Conservation (phyloP, 2,113 vertebrate genomes). For the Rhynchomys soricoides region DNA sequence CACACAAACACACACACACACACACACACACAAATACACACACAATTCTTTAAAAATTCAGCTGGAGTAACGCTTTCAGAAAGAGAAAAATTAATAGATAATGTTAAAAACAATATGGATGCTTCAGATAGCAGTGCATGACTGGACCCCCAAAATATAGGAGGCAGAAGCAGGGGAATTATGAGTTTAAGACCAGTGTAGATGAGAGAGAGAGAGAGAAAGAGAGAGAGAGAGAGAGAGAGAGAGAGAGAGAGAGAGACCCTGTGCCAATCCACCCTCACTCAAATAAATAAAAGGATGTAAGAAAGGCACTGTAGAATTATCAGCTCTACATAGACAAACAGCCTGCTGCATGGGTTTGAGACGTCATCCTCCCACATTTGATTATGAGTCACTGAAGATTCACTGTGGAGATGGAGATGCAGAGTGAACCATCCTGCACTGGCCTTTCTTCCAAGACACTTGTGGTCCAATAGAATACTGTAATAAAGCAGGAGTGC, state of each 20-base stretch:
- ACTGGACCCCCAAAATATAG: too few relatives aligned
- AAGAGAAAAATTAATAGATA: neutral
- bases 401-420: too few relatives aligned
- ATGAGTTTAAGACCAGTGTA: neutral
- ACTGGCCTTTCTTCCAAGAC: neutral
- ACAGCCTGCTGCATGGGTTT: neutral
- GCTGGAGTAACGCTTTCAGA: neutral
- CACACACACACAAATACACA: neutral
- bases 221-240: too few relatives aligned
- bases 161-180: neutral
- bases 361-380: neutral
- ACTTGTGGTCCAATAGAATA: too few relatives aligned
- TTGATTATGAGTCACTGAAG: neutral
- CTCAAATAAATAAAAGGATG: neutral
- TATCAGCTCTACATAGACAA: neutral
- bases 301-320: neutral
- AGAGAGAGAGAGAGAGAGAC: neutral
- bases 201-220: too few relatives aligned
- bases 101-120: neutral
- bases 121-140: neutral
- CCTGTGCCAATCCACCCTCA: neutral
- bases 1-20: neutral
- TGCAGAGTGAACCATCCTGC: fast-evolving
- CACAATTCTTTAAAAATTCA: neutral
- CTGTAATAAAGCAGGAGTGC: neutral